These are phyloP conservation scores for Rotaria sp. DNA, from an alignment of 2,888 invertebrate species.

Conservation along the genomic window DNA sequence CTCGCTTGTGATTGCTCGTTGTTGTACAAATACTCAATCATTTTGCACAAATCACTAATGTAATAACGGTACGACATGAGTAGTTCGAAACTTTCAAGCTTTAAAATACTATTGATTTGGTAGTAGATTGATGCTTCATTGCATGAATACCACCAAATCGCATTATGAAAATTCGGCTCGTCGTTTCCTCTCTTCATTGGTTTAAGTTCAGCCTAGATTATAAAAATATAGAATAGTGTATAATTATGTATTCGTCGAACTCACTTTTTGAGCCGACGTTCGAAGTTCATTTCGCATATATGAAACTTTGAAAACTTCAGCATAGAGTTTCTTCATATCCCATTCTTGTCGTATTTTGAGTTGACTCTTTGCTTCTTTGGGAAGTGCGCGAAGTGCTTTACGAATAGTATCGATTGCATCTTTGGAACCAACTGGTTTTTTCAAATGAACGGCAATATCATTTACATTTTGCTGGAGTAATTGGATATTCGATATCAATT, in stretches of 20 bases:
- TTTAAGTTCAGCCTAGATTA: no score
- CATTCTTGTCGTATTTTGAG: no score
- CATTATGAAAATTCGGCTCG: background rate
- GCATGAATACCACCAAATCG: background rate
- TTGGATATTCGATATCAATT: background rate
- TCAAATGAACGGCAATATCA: background rate
- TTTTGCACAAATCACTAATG: background rate
- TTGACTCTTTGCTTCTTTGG: no score
- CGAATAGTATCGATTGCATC: background rate
- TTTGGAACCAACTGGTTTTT: background rate
- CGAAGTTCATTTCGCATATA: no score
- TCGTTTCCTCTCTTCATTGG: background rate
- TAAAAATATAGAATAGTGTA: no score
- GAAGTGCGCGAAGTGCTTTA: background rate
- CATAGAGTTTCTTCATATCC: no score
- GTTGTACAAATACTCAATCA: background rate
- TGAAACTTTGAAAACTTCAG: no score
- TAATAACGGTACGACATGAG: background rate
- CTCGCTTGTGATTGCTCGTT: background rate
- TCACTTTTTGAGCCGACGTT: no score
- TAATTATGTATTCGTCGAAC: no score
- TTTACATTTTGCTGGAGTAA: background rate
- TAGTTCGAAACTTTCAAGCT: background rate
- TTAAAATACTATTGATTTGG: background rate
- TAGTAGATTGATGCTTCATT: background rate